A percentile compares a stretch with the other conserved stretches of the same genome.
Conservation (phyloP, 2,113 vertebrate genomes). For the Cololabis saira region DNA sequence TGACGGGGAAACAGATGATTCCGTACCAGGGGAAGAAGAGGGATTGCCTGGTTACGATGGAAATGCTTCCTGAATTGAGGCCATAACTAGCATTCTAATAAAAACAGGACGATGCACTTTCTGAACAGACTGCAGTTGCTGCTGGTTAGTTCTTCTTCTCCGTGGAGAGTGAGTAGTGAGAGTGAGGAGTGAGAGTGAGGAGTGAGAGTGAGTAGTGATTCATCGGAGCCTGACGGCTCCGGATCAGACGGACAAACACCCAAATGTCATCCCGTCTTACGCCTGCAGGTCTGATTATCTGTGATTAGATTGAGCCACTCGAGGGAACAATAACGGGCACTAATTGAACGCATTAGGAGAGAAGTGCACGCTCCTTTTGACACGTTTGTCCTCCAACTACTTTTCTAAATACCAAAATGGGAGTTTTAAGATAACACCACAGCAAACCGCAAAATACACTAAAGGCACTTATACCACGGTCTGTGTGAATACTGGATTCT, state of each 20-base stretch:
- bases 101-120: not conserved
- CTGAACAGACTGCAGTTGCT: slow-evolving; percentile 5
- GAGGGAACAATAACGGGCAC: slow-evolving; percentile 33
- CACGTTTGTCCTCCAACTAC: slow-evolving; percentile 2
- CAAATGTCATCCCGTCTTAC: slow-evolving; percentile 68
- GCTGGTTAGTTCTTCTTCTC: slow-evolving; percentile 38
- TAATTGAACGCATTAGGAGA: slow-evolving; percentile 45
- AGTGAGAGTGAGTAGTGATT: no score
- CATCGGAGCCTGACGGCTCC: no score
- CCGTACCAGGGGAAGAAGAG: no score
- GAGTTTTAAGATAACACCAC: slow-evolving; percentile 3
- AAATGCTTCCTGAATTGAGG: no score
- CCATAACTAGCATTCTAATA: slow-evolving; percentile 9
- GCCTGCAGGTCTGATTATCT: slow-evolving; percentile 62
- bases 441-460: not conserved
- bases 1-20: no score
- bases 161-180: no score
- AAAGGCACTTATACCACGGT: no score
- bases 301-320: slow-evolving; percentile 60
- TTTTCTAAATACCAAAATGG: not conserved
- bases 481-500: no score
- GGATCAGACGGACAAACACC: slow-evolving; percentile 52
- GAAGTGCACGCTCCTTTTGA: slow-evolving; percentile 28
- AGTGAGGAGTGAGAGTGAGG: no score
- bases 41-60: no score